Evolutionary conservation across 2,113 vertebrate species (phyloP).

Genomic region (Crotalus helleri): DNA sequence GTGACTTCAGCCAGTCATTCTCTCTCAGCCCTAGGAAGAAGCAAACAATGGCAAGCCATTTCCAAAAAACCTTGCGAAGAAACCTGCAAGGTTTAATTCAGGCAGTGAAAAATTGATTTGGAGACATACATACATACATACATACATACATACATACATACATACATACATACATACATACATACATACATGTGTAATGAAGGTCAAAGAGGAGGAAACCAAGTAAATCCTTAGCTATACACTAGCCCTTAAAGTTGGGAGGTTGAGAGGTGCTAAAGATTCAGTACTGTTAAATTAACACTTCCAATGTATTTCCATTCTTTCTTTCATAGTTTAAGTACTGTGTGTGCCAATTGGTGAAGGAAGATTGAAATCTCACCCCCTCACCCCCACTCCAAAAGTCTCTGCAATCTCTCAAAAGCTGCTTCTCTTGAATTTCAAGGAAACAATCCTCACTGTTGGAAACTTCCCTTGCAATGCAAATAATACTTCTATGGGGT

Average conservation of each 20-base stretch:
- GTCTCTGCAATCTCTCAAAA: neutral
- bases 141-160: too few relatives aligned
- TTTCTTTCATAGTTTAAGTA: neutral
- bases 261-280: neutral
- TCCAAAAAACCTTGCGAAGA: neutral
- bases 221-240: neutral
- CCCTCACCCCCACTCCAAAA: neutral
- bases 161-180: too few relatives aligned
- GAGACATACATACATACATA: too few relatives aligned
- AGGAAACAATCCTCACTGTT: neutral
- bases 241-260: neutral
- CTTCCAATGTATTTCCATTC: neutral
- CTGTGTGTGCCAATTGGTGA: neutral
- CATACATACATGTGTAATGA: too few relatives aligned
- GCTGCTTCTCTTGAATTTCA: neutral
- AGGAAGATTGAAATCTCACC: neutral
- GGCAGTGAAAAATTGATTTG: neutral
- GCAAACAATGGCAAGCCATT: neutral
- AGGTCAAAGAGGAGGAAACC: neutral
- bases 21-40: neutral
- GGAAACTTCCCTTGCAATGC: neutral
- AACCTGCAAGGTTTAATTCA: neutral
- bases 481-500: neutral
- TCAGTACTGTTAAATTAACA: neutral
- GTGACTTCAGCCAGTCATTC: neutral